Percentiles rank a stretch among this genome's conserved stretches.
Conservation (phyloP, 1,140 invertebrate genomes). For the Lepidotrigona ventralis region DNA sequence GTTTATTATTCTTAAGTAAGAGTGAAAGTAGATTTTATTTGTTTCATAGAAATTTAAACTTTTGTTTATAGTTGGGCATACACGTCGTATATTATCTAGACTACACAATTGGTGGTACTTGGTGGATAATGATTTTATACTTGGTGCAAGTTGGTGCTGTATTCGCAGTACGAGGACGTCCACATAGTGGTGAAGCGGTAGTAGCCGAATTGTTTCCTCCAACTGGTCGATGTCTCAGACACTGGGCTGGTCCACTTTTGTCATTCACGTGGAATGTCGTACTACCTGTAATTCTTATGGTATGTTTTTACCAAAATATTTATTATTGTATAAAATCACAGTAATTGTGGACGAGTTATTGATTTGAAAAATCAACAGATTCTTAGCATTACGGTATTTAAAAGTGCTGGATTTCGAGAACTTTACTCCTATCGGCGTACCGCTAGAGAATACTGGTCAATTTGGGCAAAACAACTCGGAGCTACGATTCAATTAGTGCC, state of each 20-base stretch:
- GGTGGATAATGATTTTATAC: slow-evolving; percentile 92
- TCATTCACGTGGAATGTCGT: slow-evolving; percentile 95
- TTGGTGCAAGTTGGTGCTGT: slow-evolving; percentile 88
- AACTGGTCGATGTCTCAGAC: slow-evolving; percentile 79
- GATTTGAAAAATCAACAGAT: slow-evolving; percentile 79
- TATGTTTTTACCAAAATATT: slow-evolving; percentile 68
- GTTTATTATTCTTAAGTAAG: background rate
- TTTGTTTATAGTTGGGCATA: slow-evolving; percentile 86
- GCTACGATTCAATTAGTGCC: slow-evolving; percentile 89
- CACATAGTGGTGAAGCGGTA: slow-evolving; percentile 90
- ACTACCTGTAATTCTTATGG: slow-evolving; percentile 88
- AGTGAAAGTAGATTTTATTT: background rate
- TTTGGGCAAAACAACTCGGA: slow-evolving; percentile 89
- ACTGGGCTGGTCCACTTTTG: slow-evolving; percentile 85
- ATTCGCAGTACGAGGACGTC: slow-evolving; percentile 90
- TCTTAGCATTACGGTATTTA: slow-evolving; percentile 88
- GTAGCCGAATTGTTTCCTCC: slow-evolving; percentile 85
- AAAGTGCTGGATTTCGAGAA: slow-evolving; percentile 86
- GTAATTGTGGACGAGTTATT: background rate
- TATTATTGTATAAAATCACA: background rate
- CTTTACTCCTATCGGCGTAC: slow-evolving; percentile 85
- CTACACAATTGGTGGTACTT: slow-evolving; percentile 89
- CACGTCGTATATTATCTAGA: slow-evolving; percentile 92
- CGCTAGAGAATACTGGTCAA: slow-evolving; percentile 84
- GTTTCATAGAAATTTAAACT: background rate